Base-by-base conservation (phyloP, 2,888 invertebrate genomes). In the Oxycera nigricornis region DNA sequence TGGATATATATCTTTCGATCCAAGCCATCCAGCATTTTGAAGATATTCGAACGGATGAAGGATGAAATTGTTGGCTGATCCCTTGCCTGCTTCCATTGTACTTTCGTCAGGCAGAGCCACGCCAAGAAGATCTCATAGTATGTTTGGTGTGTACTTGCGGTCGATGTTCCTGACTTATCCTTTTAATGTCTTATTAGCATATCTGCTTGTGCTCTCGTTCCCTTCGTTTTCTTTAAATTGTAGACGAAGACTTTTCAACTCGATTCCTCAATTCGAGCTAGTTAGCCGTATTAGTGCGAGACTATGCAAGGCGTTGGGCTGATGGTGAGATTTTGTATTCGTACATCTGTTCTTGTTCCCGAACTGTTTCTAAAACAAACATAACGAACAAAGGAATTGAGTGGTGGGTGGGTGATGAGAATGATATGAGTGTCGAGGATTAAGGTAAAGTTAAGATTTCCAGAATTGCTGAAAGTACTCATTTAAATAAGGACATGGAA, bases 161-260 rank as follows among this genome's bases (percentile, higher is more conserved):
- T 68, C 61, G 26, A 50, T 46, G 75, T 31, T 31, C 26, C 61
- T 31, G 61, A 61, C 73, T 75, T 65, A 68, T 73, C 73, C 46
- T 72, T 61, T 61, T 50, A 50, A 35, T 72, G 70, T 70, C 52
- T 73, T 70, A 73, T 75, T 75, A 70, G 75, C 75, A 75, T 75
- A 73, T 26, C 52, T 22, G 22, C 59, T 74, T 61, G 50, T 24
- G 61, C 26, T 26, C 24, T 2, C 46, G 6, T 11, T 30, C 35
- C n/a, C 4, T 17, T 28, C 50, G 30, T 46, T n/a, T 55, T 31
- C 52, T 55, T 52, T 52, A 52, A 52, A 70, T 55, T 70, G n/a
- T 41, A 55, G 20, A 20, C 50, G 17, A 68, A 50, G 46, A 52
- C 68, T 68, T 68, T 22, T 52, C 55, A 31, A 41, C 41, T 65